phyloP scores from a whole-genome alignment of 2,888 invertebrate species.

The Brachyptera risi region DNA sequence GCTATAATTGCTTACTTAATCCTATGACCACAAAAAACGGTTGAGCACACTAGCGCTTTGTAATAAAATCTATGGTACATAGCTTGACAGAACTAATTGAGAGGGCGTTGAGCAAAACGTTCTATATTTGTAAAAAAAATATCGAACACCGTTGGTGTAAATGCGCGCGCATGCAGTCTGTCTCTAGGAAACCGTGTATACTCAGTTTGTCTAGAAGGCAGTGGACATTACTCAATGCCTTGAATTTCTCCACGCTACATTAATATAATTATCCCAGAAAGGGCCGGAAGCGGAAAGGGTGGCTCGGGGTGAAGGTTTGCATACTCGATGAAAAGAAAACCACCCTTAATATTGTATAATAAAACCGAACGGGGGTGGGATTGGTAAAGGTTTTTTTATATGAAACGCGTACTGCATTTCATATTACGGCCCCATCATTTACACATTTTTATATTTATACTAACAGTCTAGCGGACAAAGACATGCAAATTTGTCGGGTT shows the following conservation, averaged over 20 bases:
- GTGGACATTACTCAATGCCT: constrained; percentile 28
- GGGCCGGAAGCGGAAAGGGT: constrained; percentile 15
- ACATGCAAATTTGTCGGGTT: constrained; percentile 9
- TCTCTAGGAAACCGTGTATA: background rate
- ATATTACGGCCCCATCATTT: constrained; percentile 17
- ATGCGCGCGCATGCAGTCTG: background rate
- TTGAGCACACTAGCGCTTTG: background rate
- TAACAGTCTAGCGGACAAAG: background rate
- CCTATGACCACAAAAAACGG: too few relatives aligned
- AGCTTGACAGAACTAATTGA: constrained; percentile 18
- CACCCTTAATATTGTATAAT: constrained; percentile 22
- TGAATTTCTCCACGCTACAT: constrained; percentile 24
- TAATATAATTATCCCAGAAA: constrained; percentile 26
- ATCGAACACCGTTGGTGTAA: background rate
- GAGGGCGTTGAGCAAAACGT: constrained; percentile 19
- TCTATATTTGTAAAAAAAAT: constrained; percentile 20
- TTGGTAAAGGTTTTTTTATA: background rate
- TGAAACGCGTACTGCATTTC: constrained; percentile 18
- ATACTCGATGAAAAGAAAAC: constrained; percentile 20
- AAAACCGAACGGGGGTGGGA: constrained; percentile 11
- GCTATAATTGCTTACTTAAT: too few relatives aligned
- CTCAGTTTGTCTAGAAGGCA: too few relatives aligned
- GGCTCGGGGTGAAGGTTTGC: constrained; percentile 13
- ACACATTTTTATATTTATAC: constrained; percentile 11
- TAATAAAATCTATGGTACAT: background rate